Conservation (phyloP, 2,113 vertebrate species). For the Enhydra lutris region DNA sequence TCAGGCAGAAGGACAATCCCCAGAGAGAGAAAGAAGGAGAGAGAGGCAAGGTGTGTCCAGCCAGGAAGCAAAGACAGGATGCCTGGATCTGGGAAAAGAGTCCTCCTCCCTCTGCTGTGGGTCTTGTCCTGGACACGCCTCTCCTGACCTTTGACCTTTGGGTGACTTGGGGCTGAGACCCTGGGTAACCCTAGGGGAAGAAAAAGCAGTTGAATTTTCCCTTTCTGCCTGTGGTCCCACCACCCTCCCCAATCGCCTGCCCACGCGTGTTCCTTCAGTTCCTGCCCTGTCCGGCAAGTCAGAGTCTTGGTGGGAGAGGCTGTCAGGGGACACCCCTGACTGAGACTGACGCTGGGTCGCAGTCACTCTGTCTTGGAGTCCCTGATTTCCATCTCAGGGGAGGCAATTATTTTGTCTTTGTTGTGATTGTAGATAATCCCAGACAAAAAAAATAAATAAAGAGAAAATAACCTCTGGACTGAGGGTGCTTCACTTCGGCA, state of each 20-base stretch:
- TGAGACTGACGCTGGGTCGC: not conserved
- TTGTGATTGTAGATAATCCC: not conserved
- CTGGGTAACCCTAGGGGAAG: not conserved
- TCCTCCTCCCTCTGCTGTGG: not conserved
- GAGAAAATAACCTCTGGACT: not conserved
- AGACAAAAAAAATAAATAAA: not conserved
- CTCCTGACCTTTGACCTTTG: conserved; percentile 3
- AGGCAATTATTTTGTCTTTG: not conserved
- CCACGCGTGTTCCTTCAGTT: not conserved
- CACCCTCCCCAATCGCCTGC: fast-evolving
- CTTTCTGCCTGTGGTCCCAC: not conserved
- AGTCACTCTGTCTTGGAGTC: not conserved
- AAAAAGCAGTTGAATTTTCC: not conserved
- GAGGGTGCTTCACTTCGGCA: not conserved
- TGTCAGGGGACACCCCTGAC: not conserved
- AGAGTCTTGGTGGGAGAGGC: not conserved
- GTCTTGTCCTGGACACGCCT: not conserved
- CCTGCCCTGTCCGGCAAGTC: too few relatives aligned
- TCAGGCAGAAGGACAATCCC: conserved; percentile 36
- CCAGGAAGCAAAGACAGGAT: not conserved
- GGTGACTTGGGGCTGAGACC: not conserved
- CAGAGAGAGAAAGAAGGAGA: not conserved
- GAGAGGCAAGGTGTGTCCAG: conserved; percentile 54
- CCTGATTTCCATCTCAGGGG: not conserved
- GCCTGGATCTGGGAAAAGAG: conserved; percentile 3